Base-by-base conservation (phyloP, 2,797 vertebrate species). In the Kryptopterus vitreolus region DNA sequence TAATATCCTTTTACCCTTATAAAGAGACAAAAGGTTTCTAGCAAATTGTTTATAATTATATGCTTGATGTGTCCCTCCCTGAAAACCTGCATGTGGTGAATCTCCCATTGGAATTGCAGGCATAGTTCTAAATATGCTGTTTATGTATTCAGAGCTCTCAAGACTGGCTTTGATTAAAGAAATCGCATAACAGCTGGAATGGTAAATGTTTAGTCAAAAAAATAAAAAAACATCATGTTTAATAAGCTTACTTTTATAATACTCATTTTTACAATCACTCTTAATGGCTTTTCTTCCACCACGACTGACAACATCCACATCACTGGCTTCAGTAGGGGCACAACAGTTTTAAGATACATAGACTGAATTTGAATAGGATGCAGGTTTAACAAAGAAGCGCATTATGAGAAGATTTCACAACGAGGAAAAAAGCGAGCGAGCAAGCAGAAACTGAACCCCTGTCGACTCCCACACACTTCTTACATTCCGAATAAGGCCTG, bases 401-500 rank as follows among this genome's bases (percentile, higher is more conserved):
- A 87, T 82, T 84, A 84, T 85, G 31, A 79, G 76, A 83, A 46
- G 81, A 81, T 82, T 87, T 85, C 80, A 82, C 84, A 85, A 87
- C n/a, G 43, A 58, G 70, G 63, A 80, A 75, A 73, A 58, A 79
- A 63, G 61, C 29, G 58, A 69, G 76, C 74, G 62, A 76, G 69
- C 65, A 61, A 61, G 78, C 63, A 83, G 80, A 71, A 84, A 78
- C 46, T 80, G 77, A 85, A 82, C 81, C 77, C 81, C 24, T 29
- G 70, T 90, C 86, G 86, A 92, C 92, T 92, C 92, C 92, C 89
- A 91, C 92, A 92, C 90, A 83, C 85, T 85, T 84, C 87, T 92
- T 90, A 92, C 90, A 90, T 91, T 92, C 92, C 93, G 90, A 93
- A 91, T 91, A 91, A 93, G 92, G 93, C 88, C 90, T 87, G 89